Evolutionary conservation across 2,797 vertebrate genomes (phyloP).

Genomic region (Sarcoramphus papa): DNA sequence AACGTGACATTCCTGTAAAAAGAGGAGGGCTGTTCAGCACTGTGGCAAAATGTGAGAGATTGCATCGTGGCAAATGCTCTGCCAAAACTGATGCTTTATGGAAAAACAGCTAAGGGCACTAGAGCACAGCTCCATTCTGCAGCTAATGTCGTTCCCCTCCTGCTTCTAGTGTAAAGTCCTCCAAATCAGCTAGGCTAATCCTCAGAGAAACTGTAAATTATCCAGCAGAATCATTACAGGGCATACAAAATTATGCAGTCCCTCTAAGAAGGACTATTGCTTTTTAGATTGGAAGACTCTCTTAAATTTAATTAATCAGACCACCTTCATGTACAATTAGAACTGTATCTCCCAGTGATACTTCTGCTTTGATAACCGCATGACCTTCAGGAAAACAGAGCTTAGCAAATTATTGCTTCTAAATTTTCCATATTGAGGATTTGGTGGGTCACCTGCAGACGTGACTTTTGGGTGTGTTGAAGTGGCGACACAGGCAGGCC

Average conservation of each 20-base stretch:
- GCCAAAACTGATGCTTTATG: not conserved
- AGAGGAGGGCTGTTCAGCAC: not conserved
- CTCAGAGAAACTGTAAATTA: not conserved
- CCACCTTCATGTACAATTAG: not conserved
- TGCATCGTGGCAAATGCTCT: not conserved
- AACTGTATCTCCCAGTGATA: not conserved
- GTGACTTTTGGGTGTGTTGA: not conserved
- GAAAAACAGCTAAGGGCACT: not conserved
- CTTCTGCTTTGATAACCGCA: not conserved
- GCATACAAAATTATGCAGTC: not conserved
- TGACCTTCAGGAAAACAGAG: not conserved
- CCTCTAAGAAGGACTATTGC: not conserved
- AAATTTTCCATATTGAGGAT: not conserved
- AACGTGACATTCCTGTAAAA: not conserved
- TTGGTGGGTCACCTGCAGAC: not conserved
- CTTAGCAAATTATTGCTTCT: not conserved
- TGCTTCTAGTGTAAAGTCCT: not conserved
- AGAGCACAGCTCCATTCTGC: not conserved
- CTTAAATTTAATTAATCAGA: not conserved
- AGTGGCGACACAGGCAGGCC: not conserved
- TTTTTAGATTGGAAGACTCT: not conserved
- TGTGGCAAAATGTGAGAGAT: not conserved
- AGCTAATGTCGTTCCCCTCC: not conserved
- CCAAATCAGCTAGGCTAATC: not conserved
- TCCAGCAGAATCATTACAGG: not conserved